A percentile compares a stretch with the other conserved stretches of the same genome.
Conservation (phyloP, 2,797 vertebrate species). For the Eulemur coronatus region DNA sequence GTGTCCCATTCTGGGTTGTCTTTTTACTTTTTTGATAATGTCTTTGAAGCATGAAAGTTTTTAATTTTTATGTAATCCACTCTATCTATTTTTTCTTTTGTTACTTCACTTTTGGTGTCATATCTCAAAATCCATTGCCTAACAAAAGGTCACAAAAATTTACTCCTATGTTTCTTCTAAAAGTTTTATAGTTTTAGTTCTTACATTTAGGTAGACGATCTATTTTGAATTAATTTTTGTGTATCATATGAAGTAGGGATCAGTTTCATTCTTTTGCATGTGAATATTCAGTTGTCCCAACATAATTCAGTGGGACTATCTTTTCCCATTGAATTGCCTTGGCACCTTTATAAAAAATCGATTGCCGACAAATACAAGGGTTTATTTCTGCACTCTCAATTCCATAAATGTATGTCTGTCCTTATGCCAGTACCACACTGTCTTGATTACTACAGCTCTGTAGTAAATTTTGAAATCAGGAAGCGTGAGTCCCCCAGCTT, state of each 20-base stretch:
- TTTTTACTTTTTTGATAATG: background rate
- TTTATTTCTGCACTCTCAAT: background rate
- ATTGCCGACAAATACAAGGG: background rate
- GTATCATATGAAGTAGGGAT: background rate
- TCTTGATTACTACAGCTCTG: background rate
- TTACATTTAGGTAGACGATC: background rate
- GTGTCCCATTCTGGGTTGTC: background rate
- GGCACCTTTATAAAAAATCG: background rate
- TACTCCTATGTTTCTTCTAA: background rate
- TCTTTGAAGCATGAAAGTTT: background rate
- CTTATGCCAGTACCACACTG: background rate
- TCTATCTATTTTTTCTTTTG: background rate
- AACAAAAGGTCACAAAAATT: background rate
- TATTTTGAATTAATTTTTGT: conserved; percentile 9
- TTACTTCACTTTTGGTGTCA: background rate
- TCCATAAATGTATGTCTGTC: background rate
- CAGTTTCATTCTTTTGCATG: background rate
- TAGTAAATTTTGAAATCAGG: background rate
- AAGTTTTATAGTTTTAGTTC: background rate
- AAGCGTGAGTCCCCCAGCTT: background rate
- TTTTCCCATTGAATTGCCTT: background rate
- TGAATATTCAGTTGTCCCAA: background rate
- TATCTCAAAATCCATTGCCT: background rate
- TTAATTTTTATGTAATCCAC: background rate
- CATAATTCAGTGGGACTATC: background rate